phyloP scores from a whole-genome alignment of 2,888 invertebrate genomes.

The Drosophila austrosaltans region DNA sequence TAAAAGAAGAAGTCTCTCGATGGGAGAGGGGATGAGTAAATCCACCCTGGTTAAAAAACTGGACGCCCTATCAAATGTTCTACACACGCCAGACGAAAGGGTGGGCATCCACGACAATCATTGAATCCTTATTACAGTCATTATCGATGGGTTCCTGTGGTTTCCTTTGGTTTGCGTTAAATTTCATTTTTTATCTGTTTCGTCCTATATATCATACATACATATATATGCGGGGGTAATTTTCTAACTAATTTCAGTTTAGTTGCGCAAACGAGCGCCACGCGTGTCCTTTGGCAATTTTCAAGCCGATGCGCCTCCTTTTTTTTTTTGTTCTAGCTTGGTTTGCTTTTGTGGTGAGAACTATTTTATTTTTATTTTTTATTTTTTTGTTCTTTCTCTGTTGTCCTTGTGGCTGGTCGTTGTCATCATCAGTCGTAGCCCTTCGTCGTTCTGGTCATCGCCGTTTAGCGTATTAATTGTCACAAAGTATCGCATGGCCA shows the following conservation, averaged over 20 bases:
- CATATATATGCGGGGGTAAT: slow-evolving; percentile 48
- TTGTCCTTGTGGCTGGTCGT: slow-evolving; percentile 38
- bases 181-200: slow-evolving; percentile 68
- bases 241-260: slow-evolving; percentile 77
- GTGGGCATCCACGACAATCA: slow-evolving; percentile 69
- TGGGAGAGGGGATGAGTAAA: slow-evolving; percentile 14
- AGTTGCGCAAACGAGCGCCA: slow-evolving; percentile 71
- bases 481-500: slow-evolving; percentile 72
- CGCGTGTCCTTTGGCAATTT: slow-evolving; percentile 80
- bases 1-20: not conserved
- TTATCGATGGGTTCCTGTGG: slow-evolving; percentile 66
- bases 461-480: slow-evolving; percentile 80
- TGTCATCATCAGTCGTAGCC: slow-evolving; percentile 31
- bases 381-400: not conserved
- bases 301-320: slow-evolving; percentile 53
- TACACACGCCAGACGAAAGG: slow-evolving; percentile 28
- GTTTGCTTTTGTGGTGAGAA: slow-evolving; percentile 37
- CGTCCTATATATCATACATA: not conserved
- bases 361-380: not conserved
- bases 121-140: slow-evolving; percentile 79
- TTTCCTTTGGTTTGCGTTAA: slow-evolving; percentile 43
- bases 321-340: slow-evolving; percentile 15
- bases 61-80: slow-evolving; percentile 65
- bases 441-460: not conserved
- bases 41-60: slow-evolving; percentile 29